A percentile compares a stretch with the other conserved stretches of the same genome.
Conservation (phyloP, 2,888 invertebrate genomes). For the Drosophila nigricruria region DNA sequence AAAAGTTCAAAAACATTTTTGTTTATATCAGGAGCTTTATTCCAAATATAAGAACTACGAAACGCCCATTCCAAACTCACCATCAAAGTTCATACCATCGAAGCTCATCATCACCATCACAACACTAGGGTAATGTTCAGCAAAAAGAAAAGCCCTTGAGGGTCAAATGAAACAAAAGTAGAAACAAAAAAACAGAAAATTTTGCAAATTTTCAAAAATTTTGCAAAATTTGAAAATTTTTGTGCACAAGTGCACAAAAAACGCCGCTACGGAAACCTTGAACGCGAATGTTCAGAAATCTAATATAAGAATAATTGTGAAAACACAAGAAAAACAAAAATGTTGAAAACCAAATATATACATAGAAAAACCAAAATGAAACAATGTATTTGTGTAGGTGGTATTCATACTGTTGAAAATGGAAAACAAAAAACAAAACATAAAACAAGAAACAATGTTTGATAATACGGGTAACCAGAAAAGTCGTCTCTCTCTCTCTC, state of each 20-base stretch:
- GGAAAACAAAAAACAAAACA: slow-evolving; percentile 12
- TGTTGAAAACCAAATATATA: slow-evolving; percentile 15
- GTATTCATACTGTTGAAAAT: slow-evolving; percentile 44
- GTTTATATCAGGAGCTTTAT: background rate
- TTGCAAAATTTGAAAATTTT: slow-evolving; percentile 43
- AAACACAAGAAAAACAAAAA: slow-evolving; percentile 20
- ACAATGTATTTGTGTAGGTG: slow-evolving; percentile 34
- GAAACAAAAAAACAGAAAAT: background rate
- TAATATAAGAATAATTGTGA: slow-evolving; percentile 45
- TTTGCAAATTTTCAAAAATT: slow-evolving; percentile 38
- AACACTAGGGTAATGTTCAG: background rate
- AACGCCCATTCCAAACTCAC: background rate
- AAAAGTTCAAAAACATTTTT: no score
- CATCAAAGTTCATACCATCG: background rate
- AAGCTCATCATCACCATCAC: no score
- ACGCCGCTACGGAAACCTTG: slow-evolving; percentile 78
- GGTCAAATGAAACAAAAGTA: slow-evolving; percentile 3
- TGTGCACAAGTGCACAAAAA: slow-evolving; percentile 50
- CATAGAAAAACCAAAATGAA: slow-evolving; percentile 16
- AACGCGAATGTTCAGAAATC: slow-evolving; percentile 49
- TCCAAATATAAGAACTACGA: background rate
- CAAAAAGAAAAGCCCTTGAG: background rate
- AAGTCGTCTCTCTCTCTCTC: slow-evolving; percentile 30
- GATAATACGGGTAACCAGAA: slow-evolving; percentile 55
- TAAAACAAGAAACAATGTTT: background rate